Evolutionary conservation across 2,113 vertebrate genomes (phyloP).

Genomic region (Gnathonemus longibarbis): DNA sequence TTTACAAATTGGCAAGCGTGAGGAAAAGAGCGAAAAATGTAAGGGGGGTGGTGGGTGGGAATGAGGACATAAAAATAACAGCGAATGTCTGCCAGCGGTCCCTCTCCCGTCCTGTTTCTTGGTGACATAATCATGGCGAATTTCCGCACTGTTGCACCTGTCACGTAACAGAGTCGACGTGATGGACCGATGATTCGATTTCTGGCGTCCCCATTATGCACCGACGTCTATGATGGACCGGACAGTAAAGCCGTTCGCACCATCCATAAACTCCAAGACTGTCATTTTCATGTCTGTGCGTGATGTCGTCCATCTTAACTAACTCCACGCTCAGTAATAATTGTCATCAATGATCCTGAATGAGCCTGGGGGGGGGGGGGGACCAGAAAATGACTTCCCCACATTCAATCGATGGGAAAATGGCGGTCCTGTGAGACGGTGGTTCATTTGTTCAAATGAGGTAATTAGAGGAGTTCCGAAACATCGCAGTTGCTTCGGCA

Average conservation of each 20-base stretch:
- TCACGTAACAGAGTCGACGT: background rate
- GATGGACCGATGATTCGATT: background rate
- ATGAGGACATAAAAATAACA: background rate
- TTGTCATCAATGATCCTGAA: background rate
- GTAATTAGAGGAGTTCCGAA: background rate
- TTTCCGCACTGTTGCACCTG: background rate
- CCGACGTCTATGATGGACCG: background rate
- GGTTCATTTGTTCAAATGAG: background rate
- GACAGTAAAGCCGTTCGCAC: background rate
- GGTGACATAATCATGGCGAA: background rate
- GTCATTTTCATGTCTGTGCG: background rate
- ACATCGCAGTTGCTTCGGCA: background rate
- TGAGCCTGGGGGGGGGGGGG: background rate
- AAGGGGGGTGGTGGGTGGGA: background rate
- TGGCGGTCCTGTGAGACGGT: background rate
- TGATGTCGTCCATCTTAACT: too few species aligned
- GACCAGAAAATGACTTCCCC: background rate
- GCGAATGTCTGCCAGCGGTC: background rate
- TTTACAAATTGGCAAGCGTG: background rate
- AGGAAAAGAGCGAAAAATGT: background rate
- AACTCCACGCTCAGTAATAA: background rate
- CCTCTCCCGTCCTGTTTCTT: background rate
- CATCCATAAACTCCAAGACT: background rate
- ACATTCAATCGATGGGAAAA: background rate
- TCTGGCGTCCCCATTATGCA: too few species aligned